Conservation (phyloP, 2,888 invertebrate species). For the Cheilosia vulpina region DNA sequence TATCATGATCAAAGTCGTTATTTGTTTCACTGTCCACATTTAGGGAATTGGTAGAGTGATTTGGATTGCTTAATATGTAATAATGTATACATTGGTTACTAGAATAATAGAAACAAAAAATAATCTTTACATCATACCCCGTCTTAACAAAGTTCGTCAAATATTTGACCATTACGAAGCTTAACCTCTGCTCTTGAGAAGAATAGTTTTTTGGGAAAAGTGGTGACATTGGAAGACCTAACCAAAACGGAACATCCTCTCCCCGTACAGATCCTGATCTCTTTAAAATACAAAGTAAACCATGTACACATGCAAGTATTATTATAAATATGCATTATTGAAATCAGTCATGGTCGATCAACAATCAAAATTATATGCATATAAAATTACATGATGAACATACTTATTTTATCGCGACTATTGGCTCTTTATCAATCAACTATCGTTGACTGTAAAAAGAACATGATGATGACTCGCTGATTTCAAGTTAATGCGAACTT, state of each 20-base stretch:
- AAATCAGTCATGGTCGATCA: too few species aligned
- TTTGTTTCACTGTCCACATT: conserved; percentile 16
- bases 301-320: not conserved
- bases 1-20: conserved; percentile 1
- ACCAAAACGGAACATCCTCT: conserved; percentile 93
- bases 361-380: too few species aligned
- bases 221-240: conserved; percentile 90
- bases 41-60: conserved; percentile 77
- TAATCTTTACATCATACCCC: conserved; percentile 87
- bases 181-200: conserved; percentile 89
- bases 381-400: too few species aligned
- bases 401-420: too few species aligned
- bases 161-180: conserved; percentile 92
- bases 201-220: conserved; percentile 91
- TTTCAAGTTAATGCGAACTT: too few species aligned
- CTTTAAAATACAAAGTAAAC: conserved; percentile 79
- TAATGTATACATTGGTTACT: not conserved
- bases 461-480: too few species aligned
- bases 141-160: conserved; percentile 94
- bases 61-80: conserved; percentile 79
- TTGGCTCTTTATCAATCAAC: too few species aligned
- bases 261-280: conserved; percentile 92
- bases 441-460: too few species aligned
- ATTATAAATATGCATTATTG: too few species aligned
- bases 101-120: not conserved